Conservation (phyloP, 2,113 vertebrate genomes). For the Rhabdomys dilectus region DNA sequence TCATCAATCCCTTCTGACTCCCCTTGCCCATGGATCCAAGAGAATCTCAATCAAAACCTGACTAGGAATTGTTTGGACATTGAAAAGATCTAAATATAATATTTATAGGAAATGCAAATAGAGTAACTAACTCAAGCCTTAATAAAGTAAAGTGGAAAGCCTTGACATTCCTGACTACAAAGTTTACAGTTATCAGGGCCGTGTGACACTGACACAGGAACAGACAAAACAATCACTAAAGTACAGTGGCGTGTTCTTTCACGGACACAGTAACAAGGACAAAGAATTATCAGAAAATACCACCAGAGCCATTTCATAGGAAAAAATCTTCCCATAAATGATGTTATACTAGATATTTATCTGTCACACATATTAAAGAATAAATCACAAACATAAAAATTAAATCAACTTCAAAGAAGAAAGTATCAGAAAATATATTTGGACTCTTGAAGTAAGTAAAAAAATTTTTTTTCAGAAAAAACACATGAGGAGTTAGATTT, state of each 20-base stretch:
- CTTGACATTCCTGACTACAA: not conserved
- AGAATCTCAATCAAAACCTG: not conserved
- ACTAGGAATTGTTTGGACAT: not conserved
- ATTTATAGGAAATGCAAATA: constrained; percentile 28
- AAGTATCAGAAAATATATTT: constrained; percentile 13
- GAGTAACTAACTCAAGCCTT: not conserved
- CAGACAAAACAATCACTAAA: not conserved
- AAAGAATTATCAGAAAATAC: not conserved
- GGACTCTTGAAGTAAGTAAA: not conserved
- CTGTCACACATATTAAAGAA: not conserved
- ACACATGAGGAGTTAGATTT: not conserved
- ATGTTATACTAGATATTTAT: not conserved
- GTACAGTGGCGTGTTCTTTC: not conserved
- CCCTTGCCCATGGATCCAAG: not conserved
- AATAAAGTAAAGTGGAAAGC: not conserved
- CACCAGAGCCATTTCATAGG: not conserved
- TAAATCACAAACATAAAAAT: constrained; percentile 43
- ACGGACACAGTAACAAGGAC: not conserved
- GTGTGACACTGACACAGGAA: not conserved
- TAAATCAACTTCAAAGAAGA: not conserved
- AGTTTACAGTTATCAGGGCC: not conserved
- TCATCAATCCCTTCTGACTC: not conserved
- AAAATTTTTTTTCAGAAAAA: not conserved
- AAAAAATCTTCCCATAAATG: not conserved
- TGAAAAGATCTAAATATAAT: constrained; percentile 3